Base-by-base conservation (phyloP, 2,888 invertebrate species). In the Ecliptopera silaceata region DNA sequence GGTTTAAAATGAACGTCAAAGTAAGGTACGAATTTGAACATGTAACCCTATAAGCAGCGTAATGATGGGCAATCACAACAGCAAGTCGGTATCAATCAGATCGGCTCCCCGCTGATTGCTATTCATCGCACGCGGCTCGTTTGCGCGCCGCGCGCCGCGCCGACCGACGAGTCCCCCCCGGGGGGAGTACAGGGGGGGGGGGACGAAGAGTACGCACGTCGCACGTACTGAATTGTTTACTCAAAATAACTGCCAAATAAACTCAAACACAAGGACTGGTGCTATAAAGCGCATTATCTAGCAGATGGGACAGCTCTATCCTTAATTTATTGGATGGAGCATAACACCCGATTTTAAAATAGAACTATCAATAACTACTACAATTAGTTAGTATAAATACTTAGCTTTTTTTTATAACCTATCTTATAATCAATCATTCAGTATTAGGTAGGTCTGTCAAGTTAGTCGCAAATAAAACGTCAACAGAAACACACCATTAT, bases 41-140 rank as follows among this genome's bases (percentile, higher is more conserved):
- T 31, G 20, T 46, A 32, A 34, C 22, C 22, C 17, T 5, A 31
- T 45, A 26, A 34, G 26, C 29, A n/a, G 26, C n/a, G 42, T 18
- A 47, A 54, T 26, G 36, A 29, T n/a, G 47, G 34, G 13, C 54
- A 42, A 53, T 48, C 43, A 47, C 20, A 49, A 17, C 47, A 26
- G 8, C 26, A 38, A 26, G 52, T 47, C 32, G 48, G 31, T 49
- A 48, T 53, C 52, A 31, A 48, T 52, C 43, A 43, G 29, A 46
- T 34, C 22, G 8, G 29, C 26, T 12, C 8, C 18, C 20, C 26
- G 12, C 13, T 38, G 20, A 46, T 58, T 53, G 45, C 1, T 48
- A 53, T 58, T 48, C 53, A 49, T 45, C 39, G 49, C 53, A 34
- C 47, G 48, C 43, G 43, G 22, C 38, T 47, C 54, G 54, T 43